phyloP scores from a whole-genome alignment of 1,140 invertebrate species.

The Maniola jurtina region DNA sequence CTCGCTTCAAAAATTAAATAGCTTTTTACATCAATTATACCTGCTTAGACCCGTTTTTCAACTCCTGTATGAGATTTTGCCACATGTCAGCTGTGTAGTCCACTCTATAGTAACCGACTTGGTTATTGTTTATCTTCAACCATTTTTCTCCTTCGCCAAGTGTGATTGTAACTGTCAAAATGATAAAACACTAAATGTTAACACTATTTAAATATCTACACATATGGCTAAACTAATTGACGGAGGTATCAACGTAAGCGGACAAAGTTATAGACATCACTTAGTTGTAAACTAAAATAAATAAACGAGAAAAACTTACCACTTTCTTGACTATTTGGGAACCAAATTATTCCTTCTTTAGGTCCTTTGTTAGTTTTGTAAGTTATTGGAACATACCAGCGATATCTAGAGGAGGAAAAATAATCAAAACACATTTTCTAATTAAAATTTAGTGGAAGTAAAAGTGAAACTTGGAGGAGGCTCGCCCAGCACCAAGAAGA shows the following conservation, averaged over 20 bases:
- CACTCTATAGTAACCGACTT: conserved; percentile 93
- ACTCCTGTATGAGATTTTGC: conserved; percentile 80
- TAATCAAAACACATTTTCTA: too few species aligned
- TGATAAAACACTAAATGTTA: too few species aligned
- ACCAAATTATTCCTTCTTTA: conserved; percentile 78
- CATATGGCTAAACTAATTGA: too few species aligned
- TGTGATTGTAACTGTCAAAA: conserved; percentile 70
- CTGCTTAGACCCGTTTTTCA: conserved; percentile 72
- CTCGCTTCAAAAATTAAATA: too few species aligned
- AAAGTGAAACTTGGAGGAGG: too few species aligned
- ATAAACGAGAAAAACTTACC: conserved; percentile 68
- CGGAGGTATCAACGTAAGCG: too few species aligned
- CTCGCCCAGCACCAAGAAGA: too few species aligned
- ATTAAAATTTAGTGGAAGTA: too few species aligned
- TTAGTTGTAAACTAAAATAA: too few species aligned
- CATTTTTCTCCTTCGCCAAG: conserved; percentile 80
- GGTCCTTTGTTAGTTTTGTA: conserved; percentile 82
- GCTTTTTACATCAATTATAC: conserved; percentile 20
- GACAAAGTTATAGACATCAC: too few species aligned
- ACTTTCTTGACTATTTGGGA: conserved; percentile 77
- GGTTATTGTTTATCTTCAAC: conserved; percentile 92
- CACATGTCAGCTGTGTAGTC: conserved; percentile 87
- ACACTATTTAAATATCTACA: too few species aligned
- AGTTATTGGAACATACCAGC: conserved; percentile 91
- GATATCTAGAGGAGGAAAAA: conserved; percentile 78